Evolutionary conservation across 2,113 vertebrate species (phyloP).

Genomic region (Desmodus rotundus): DNA sequence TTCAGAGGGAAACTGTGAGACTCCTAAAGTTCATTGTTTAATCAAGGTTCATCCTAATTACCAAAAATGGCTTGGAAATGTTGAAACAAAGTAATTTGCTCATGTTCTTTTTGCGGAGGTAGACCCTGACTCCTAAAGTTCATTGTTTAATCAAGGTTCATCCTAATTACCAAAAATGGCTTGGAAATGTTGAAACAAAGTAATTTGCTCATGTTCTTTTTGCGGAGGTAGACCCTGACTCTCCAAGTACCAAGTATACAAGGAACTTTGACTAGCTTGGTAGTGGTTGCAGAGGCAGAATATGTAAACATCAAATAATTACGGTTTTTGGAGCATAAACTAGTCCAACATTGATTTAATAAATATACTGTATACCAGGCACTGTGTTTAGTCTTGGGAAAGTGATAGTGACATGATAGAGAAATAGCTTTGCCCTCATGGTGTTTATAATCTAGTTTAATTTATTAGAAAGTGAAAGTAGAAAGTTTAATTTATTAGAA

Average conservation of each 20-base stretch:
- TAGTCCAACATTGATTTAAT: neutral
- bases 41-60: constrained; percentile 15
- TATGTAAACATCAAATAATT: neutral
- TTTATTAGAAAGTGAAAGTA: constrained; percentile 16
- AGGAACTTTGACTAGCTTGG: neutral
- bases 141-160: neutral
- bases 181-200: constrained; percentile 26
- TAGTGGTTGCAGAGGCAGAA: neutral
- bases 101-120: neutral
- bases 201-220: neutral
- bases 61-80: constrained; percentile 16
- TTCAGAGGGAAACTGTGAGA: neutral
- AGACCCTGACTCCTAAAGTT: neutral
- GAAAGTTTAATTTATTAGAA: neutral
- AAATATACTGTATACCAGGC: neutral
- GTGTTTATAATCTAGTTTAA: neutral
- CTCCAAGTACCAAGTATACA: neutral
- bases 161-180: constrained; percentile 31
- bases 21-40: neutral
- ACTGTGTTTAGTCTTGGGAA: neutral
- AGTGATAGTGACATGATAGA: neutral
- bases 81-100: neutral
- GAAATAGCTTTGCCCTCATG: neutral
- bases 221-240: neutral
- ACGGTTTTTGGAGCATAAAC: neutral